Evolutionary conservation across 2,113 vertebrate genomes (phyloP), one percentile per base, ranked within the genome.

Genomic region (Lagopus muta): DNA sequence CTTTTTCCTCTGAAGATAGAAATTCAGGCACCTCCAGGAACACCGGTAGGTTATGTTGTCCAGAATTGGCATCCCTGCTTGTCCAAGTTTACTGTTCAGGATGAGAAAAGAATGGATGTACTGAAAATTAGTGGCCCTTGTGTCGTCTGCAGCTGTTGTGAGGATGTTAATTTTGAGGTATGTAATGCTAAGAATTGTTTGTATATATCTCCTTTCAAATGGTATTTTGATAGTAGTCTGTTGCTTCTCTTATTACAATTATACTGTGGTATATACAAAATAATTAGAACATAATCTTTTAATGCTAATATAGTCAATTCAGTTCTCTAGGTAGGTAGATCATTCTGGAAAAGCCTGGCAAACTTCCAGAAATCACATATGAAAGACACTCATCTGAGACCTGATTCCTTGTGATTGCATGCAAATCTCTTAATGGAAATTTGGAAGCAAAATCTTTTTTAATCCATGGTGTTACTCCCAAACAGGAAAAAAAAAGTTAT

Each of bases 141-240:
- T 95, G 36, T 99, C 47, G 92, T 97, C 45, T 99, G 98, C 96
- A 98, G 98, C 84, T 99, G 99, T 95, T 98, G 98, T 80, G 90
- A 96, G 74, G 98, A 99, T 58, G 40, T 99, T 92, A 92, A 99
- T 95, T 99, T 99, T 98, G 98, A 99, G 98, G 99, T 99, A 97
- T 85, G 90, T 45, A 58, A 17, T 21, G 19, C 57, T 58, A 40
- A 60, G 90, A 74, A 34, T 34, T 25, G 10, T 73, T 67, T 75
- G 25, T 55, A 5, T 74, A 25, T 30, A 6, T 67, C 28, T 75
- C 28, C 32, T 83, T 86, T 71, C n/a, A 77, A 20, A 34, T 15
- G 43, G 13, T 45, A 81, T 18, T 48, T 87, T 69, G 48, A 36
- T 79, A 32, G 11, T 61, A 47, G 24, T 48, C 89, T 45, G 21